Base-by-base conservation (phyloP, 2,888 invertebrate species). In the Drepanosiphum platanoidis region DNA sequence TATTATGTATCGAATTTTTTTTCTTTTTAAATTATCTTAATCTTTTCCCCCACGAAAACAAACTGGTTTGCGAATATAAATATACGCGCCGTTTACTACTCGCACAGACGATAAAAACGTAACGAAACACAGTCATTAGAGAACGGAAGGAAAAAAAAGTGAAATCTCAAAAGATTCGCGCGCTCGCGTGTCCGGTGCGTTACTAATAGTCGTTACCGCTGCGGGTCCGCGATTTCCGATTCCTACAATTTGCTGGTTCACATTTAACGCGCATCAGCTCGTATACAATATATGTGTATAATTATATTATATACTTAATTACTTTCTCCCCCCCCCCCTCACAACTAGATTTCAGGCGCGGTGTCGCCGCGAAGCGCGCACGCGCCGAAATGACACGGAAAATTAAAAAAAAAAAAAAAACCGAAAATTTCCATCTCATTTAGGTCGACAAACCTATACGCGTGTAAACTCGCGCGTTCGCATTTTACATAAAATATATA, bases 151-250 rank as follows among this genome's bases (percentile, higher is more conserved):
- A 5, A n/a, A 22, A 52, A 52, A 18, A 52, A 52, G 52, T 52
- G 52, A 52, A 52, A 52, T 52, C 52, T 18, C 22, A 4, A 2
- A 2, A 52, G 52, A 22, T 52, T 18, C n/a, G n/a, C n/a, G n/a
- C n/a, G n/a, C n/a, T 22, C 8, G 4, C 52, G 22, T 52, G 52
- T 52, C 52, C 22, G 52, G 22, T 52, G 52, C 52, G 52, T 52
- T 52, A 52, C 52, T 52, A 52, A 52, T 52, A 22, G 22, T 34
- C 18, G 30, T 18, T 34, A n/a, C n/a, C n/a, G n/a, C n/a, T n/a
- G n/a, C n/a, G n/a, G n/a, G n/a, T n/a, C n/a, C n/a, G n/a, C 68
- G 32, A 68, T 32, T 34, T 68, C 34, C 68, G 68, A 68, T 32
- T 68, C 27, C 5, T n/a, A n/a, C n/a, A 61, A 61, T 61, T 61